Percentiles rank a stretch among this genome's conserved stretches.
phyloP scores from a whole-genome alignment of 2,888 invertebrate genomes.

The Machimus rusticus region DNA sequence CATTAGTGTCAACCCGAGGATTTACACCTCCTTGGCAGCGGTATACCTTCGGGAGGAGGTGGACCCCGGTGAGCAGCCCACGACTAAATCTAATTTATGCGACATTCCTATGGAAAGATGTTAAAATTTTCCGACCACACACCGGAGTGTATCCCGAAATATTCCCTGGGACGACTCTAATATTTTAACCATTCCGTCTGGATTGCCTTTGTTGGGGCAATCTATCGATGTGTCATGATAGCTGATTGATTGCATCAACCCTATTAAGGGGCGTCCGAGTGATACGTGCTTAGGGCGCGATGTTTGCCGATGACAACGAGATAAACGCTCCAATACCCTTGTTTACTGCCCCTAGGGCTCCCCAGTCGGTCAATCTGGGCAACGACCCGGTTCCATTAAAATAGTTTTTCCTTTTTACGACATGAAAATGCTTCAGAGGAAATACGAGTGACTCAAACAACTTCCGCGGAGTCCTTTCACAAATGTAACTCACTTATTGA shows the following conservation, averaged over 20 bases:
- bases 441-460: not conserved
- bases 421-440: not conserved
- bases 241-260: conserved; percentile 15
- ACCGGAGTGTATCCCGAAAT: not conserved
- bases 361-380: not conserved
- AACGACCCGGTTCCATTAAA: not conserved
- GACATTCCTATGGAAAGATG: conserved; percentile 27
- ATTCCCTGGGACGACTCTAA: not conserved
- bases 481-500: not conserved
- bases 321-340: not conserved
- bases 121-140: conserved; percentile 1
- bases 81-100: conserved; percentile 34
- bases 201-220: conserved; percentile 12
- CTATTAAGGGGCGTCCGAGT: not conserved
- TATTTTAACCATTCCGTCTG: not conserved
- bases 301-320: not conserved
- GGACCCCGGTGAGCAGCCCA: not conserved
- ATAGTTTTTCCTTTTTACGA: not conserved
- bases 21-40: conserved; percentile 40
- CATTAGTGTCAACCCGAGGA: conserved; percentile 44
- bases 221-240: conserved; percentile 7
- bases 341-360: not conserved
- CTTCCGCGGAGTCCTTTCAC: not conserved
- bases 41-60: not conserved
- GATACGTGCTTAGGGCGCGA: not conserved